Conservation (phyloP, 2,797 vertebrate genomes). For the Danio kyathit region DNA sequence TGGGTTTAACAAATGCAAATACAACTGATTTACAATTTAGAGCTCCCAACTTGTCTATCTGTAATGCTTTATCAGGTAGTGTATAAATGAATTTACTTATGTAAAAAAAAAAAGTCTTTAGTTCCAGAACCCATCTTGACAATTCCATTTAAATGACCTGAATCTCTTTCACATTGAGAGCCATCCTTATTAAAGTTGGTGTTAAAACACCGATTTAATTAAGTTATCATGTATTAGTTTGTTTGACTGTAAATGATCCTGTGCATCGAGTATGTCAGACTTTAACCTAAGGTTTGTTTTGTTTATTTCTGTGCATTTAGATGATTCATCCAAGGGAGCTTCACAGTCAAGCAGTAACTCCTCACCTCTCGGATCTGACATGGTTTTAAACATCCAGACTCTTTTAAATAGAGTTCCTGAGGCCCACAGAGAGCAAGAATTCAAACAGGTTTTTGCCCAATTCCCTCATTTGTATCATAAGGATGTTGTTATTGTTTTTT, state of each 20-base stretch:
- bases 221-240: too few species aligned
- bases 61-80: too few species aligned
- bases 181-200: neutral
- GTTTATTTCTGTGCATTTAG: conserved; percentile 51
- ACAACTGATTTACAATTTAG: too few species aligned
- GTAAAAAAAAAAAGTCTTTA: too few species aligned
- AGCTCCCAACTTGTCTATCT: too few species aligned
- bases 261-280: neutral
- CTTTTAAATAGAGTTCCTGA: conserved; percentile 79
- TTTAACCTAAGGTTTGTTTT: neutral
- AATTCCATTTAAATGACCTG: neutral
- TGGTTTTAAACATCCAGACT: conserved; percentile 76
- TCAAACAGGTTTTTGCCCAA: conserved; percentile 78
- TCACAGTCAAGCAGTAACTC: conserved; percentile 27
- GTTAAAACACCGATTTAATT: too few species aligned
- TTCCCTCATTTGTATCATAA: neutral
- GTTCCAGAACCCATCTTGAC: too few species aligned
- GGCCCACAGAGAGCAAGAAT: conserved; percentile 72
- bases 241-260: too few species aligned
- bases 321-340: conserved; percentile 19
- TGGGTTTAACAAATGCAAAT: too few species aligned
- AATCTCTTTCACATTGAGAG: too few species aligned
- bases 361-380: conserved; percentile 71
- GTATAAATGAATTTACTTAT: too few species aligned
- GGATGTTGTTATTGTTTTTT: too few species aligned